phyloP scores from a whole-genome alignment of 2,888 invertebrate species.

The Morpho deidamia region DNA sequence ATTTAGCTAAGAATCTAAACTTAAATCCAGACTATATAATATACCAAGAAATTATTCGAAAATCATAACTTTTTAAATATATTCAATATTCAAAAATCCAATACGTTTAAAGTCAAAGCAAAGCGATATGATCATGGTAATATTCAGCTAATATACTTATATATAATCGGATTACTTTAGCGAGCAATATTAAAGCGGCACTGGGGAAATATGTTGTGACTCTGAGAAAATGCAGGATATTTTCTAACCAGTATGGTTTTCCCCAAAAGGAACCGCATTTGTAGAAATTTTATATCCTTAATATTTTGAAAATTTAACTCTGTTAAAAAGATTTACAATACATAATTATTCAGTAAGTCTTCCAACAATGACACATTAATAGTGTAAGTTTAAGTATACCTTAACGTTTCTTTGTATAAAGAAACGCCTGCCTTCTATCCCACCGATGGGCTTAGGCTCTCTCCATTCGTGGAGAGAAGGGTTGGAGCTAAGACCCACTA shows the following conservation, averaged over 20 bases:
- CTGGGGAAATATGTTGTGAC: constrained; percentile 65
- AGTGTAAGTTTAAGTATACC: too few relatives aligned
- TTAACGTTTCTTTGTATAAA: too few relatives aligned
- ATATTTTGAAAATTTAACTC: background rate
- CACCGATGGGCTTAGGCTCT: too few relatives aligned
- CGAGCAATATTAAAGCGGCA: constrained; percentile 52
- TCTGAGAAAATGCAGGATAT: constrained; percentile 30
- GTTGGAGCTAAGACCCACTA: too few relatives aligned
- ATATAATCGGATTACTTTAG: constrained; percentile 61
- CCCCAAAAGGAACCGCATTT: background rate
- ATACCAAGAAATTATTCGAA: too few relatives aligned
- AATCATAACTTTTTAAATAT: constrained; percentile 3
- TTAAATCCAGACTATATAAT: too few relatives aligned
- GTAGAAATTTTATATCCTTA: background rate
- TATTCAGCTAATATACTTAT: constrained; percentile 15
- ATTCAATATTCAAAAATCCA: background rate
- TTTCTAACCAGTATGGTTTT: constrained; percentile 11
- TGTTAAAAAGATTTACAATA: too few relatives aligned
- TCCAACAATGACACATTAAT: too few relatives aligned
- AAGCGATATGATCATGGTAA: constrained; percentile 3
- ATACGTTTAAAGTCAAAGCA: background rate
- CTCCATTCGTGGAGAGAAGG: too few relatives aligned
- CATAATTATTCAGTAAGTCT: too few relatives aligned
- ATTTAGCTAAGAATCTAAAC: too few relatives aligned
- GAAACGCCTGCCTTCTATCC: too few relatives aligned